Conservation (phyloP, 2,113 vertebrate genomes). For the Sinocyclocheilus anophthalmus region DNA sequence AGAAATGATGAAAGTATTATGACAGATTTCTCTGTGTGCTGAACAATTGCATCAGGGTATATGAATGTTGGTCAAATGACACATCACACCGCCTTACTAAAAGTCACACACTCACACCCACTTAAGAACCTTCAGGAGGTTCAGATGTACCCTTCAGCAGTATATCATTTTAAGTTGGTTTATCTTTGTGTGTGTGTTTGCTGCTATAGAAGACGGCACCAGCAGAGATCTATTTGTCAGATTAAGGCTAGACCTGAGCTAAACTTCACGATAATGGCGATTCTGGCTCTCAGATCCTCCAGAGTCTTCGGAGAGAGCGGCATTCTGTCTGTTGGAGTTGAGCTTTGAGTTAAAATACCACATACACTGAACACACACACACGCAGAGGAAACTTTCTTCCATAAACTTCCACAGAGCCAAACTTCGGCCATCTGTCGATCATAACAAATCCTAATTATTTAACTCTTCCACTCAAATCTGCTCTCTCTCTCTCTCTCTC, state of each 20-base stretch:
- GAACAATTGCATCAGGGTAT: slow-evolving; percentile 21
- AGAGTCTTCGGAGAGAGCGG: neutral
- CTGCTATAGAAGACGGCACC: neutral
- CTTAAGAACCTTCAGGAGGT: slow-evolving; percentile 19
- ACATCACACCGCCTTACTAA: slow-evolving; percentile 4
- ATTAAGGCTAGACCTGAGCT: slow-evolving; percentile 24
- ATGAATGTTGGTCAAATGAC: slow-evolving; percentile 27
- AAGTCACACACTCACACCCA: slow-evolving; percentile 26
- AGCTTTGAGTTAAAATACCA: slow-evolving; percentile 2
- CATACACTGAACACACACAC: neutral
- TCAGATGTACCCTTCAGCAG: slow-evolving; percentile 3
- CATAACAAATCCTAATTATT: slow-evolving; percentile 46
- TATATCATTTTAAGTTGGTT: neutral
- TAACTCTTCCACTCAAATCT: slow-evolving; percentile 37
- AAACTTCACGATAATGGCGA: slow-evolving; percentile 26
- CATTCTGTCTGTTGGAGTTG: slow-evolving; percentile 16
- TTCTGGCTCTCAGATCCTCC: slow-evolving; percentile 9
- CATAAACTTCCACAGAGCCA: slow-evolving; percentile 26
- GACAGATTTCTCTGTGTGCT: slow-evolving; percentile 24
- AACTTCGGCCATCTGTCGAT: slow-evolving; percentile 44
- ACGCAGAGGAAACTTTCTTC: slow-evolving; percentile 13
- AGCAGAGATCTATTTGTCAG: slow-evolving; percentile 8
- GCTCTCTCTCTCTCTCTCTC: neutral
- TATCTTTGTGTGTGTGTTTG: no score
- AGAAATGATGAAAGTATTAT: slow-evolving; percentile 30